These are phyloP conservation scores for Tokudaia muenninki DNA, from an alignment of 2,797 vertebrate species.

Conservation along the genomic window DNA sequence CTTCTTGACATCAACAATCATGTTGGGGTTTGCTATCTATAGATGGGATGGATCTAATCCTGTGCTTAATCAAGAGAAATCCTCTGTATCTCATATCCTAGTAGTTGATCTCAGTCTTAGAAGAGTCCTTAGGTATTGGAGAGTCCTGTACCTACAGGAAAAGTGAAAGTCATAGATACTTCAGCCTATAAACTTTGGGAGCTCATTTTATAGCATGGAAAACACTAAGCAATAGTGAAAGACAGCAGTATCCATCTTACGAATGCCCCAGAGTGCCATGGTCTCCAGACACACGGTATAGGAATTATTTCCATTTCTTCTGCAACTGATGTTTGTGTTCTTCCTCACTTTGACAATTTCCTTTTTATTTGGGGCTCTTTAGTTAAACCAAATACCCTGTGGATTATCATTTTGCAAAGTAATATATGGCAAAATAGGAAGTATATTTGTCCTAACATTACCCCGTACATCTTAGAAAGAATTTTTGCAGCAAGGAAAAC, in stretches of 20 bases:
- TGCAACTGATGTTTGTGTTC: not conserved
- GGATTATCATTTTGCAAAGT: slow-evolving; percentile 13
- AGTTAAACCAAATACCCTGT: slow-evolving; percentile 46
- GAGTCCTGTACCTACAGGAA: not conserved
- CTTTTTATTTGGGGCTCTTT: slow-evolving; percentile 3
- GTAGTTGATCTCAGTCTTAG: not conserved
- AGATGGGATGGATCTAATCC: not conserved
- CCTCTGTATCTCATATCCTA: not conserved
- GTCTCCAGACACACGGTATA: not conserved
- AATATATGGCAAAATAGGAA: slow-evolving; percentile 36
- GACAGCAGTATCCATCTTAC: not conserved
- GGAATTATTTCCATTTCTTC: slow-evolving; percentile 41
- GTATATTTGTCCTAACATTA: slow-evolving; percentile 22
- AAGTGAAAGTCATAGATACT: not conserved
- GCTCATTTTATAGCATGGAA: not conserved
- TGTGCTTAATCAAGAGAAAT: slow-evolving; percentile 5
- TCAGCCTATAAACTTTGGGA: not conserved
- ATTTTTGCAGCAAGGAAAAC: slow-evolving; percentile 10
- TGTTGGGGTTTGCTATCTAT: not conserved
- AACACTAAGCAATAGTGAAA: not conserved
- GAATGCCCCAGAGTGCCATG: not conserved
- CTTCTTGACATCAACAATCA: not conserved
- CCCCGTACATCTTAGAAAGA: slow-evolving; percentile 44
- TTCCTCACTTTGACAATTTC: slow-evolving; percentile 39
- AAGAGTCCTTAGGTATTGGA: not conserved